Base-by-base conservation (phyloP, 1,140 invertebrate genomes). In the Drosophila bocqueti region DNA sequence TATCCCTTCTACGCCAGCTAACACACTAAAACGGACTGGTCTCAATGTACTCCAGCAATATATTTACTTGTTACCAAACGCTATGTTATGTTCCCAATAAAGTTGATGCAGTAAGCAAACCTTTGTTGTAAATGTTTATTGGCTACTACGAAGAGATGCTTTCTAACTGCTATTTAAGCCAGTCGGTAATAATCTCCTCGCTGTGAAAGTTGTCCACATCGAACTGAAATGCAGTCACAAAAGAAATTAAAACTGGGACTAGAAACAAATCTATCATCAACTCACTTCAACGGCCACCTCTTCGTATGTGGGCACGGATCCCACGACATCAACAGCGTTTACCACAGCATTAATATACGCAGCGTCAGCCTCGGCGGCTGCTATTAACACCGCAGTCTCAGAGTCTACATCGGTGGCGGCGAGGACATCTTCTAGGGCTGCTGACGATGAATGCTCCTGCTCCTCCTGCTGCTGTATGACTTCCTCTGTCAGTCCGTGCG, bases 401-500 rank as follows among this genome's bases (percentile, higher is more conserved):
- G 78, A 75, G 18, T 91, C 73, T 0, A 65, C 34, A 8, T 36
- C 45, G 9, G 34, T 29, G 9, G 38, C 4, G 9, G 38, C 4
- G 0, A 59, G 46, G 5, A 18, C 34, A 10, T 52, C 34, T 21
- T 59, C 58, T 11, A 38, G 34, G n/a, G 31, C 2, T 4, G 31
- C 2, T 4, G 29, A 6, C 2, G 21, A 21, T 2, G 67, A 9
- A 3, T 26, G 11, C 13, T 72, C 55, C 8, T 26, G 11, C 13
- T 72, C 55, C 8, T 45, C 49, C 16, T 58, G 15, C 16, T 58
- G 15, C 9, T 55, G 46, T 4, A 50, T 24, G 9, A 45, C 60
- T 38, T 63, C 55, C 31, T 67, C 80, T 4, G 80, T 63, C 1
- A 93, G 86, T 4, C 93, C 90, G 66, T 95, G 95, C 24, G 94